Base-by-base conservation (phyloP, 1,140 invertebrate species). In the Neoseiulus cucumeris region DNA sequence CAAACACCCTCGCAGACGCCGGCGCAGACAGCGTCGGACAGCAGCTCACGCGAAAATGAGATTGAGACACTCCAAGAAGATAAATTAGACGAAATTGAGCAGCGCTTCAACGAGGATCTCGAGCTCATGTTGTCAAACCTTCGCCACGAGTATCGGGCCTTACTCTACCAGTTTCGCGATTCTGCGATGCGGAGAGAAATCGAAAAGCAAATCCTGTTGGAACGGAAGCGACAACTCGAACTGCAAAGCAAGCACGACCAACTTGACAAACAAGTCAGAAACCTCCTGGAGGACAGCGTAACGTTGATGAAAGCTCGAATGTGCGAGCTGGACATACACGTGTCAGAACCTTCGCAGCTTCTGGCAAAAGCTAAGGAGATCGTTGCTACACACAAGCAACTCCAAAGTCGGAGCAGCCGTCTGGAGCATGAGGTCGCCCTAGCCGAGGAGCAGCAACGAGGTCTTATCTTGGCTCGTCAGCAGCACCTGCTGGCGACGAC, bases 251-350 rank as follows among this genome's bases (percentile, higher is more conserved):
- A 87, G 55, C 85, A 85, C 33, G 84, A 84, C 18, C 87, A 91
- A 73, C 78, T 94, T 66, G 88, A 93, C 69, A 90, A 90, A 74
- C 88, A 92, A 77, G 91, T 94, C 67, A 87, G 85, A 72, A 83
- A 86, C 45, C 77, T 95, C 33, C 91, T 91, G 67, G 86, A 89
- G 70, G 89, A 94, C 73, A 91, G 90, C 72, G 87, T 93, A n/a
- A 83, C 83, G 22, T 76, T 93, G 44, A 76, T 96, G 7, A 89
- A 91, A 73, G 83, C 85, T n/a, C 80, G 90, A 64, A 88, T 95
- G 83, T 85, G 83, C 67, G 90, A 94, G 74, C 78, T 96, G 68
- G 89, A 87, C 65, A 91, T 93, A 69, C 84, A 87, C 73, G 82
- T 84, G 7, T 84, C 83, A 2, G 85, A 82, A 66, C 87, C 87